A percentile compares a stretch with the other conserved stretches of the same genome.
These are phyloP conservation scores for Sylvilagus floridanus DNA, from an alignment of 2,797 vertebrate species.

Conservation along the genomic window DNA sequence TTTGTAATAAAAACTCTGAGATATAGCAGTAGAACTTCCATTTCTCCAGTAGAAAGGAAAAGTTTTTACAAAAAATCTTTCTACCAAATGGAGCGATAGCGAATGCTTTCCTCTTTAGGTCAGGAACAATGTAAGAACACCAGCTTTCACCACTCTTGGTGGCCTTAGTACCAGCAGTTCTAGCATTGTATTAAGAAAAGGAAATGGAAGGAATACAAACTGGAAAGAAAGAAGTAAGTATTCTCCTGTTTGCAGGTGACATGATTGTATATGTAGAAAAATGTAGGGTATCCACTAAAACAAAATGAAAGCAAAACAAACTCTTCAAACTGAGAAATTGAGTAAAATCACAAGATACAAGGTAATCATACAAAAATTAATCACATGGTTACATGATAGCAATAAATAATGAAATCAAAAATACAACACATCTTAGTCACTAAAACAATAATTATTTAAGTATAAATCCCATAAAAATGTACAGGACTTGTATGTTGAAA, in stretches of 20 bases:
- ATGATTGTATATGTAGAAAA: neutral
- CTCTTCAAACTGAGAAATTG: neutral
- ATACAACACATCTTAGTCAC: neutral
- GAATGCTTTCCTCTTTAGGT: neutral
- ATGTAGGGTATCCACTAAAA: neutral
- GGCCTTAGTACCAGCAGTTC: neutral
- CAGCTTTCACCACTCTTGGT: neutral
- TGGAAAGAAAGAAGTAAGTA: neutral
- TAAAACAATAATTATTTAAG: neutral
- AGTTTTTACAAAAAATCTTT: neutral
- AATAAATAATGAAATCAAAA: neutral
- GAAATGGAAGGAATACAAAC: neutral
- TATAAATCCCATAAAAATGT: neutral
- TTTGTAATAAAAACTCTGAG: neutral
- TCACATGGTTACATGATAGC: neutral
- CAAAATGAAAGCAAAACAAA: neutral
- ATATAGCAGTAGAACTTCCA: neutral
- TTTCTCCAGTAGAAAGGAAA: neutral
- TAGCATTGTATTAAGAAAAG: neutral
- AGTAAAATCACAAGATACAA: neutral
- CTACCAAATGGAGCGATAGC: neutral
- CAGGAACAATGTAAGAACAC: neutral
- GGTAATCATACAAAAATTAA: neutral
- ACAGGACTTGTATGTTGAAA: neutral
- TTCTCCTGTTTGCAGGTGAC: neutral